Conservation (phyloP, 2,888 invertebrate species). For the Bhutanitis thaidina region DNA sequence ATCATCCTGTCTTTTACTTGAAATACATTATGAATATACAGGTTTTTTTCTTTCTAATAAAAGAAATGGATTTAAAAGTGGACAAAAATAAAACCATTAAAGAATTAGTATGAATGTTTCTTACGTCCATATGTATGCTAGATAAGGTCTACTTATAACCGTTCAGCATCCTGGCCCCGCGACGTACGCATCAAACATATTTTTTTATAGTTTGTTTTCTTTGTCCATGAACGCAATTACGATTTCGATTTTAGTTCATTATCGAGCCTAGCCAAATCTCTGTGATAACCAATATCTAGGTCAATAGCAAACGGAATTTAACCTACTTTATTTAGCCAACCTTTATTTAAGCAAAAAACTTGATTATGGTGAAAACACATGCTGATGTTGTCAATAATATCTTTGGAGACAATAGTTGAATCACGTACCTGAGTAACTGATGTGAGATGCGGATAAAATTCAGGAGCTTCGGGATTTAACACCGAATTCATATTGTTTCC, state of each 20-base stretch:
- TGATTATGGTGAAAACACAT: slow-evolving; percentile 40
- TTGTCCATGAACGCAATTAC: slow-evolving; percentile 25
- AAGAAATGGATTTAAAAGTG: no score
- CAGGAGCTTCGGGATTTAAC: slow-evolving; percentile 66
- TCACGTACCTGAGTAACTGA: slow-evolving; percentile 53
- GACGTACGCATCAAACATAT: slow-evolving; percentile 11
- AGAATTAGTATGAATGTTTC: no score
- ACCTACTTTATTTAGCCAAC: slow-evolving; percentile 19
- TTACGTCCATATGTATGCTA: neutral
- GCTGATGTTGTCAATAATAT: slow-evolving; percentile 39
- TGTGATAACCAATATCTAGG: slow-evolving; percentile 17
- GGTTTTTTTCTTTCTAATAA: no score
- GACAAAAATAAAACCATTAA: no score
- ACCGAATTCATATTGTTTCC: slow-evolving; percentile 52
- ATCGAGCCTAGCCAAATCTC: neutral
- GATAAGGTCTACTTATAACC: neutral
- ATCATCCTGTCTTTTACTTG: no score
- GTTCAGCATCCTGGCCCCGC: slow-evolving; percentile 3
- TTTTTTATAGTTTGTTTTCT: slow-evolving; percentile 20
- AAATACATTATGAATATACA: no score
- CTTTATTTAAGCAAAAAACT: slow-evolving; percentile 5
- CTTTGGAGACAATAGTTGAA: slow-evolving; percentile 26
- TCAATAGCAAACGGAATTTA: slow-evolving; percentile 22
- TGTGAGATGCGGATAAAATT: slow-evolving; percentile 56
- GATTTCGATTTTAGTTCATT: neutral